These are phyloP conservation scores for Scaptomyza graminum DNA, from an alignment of 1,140 invertebrate genomes.

Conservation along the genomic window DNA sequence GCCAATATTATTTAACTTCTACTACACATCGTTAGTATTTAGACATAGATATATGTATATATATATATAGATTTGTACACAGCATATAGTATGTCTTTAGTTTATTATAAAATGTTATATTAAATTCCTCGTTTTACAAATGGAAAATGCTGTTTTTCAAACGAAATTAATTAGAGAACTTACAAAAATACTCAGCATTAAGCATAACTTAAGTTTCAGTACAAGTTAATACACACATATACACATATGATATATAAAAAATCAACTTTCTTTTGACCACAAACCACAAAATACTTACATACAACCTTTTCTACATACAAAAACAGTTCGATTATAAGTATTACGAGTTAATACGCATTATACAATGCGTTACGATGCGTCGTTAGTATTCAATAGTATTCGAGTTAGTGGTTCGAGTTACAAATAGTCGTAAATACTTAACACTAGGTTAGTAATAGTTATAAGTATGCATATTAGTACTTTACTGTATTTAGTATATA, in stretches of 20 bases:
- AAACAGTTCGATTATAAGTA: slow-evolving; percentile 47
- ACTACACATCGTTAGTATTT: slow-evolving; percentile 25
- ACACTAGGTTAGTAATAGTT: slow-evolving; percentile 27
- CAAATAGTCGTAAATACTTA: slow-evolving; percentile 61
- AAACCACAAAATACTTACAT: slow-evolving; percentile 34
- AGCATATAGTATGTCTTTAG: slow-evolving; percentile 68
- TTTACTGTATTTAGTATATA: slow-evolving; percentile 43
- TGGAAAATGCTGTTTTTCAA: slow-evolving; percentile 28
- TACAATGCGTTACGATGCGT: slow-evolving; percentile 1
- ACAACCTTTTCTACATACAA: slow-evolving; percentile 38
- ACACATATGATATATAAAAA: background rate
- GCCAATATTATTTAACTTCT: slow-evolving; percentile 29
- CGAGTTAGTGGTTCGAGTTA: slow-evolving; percentile 76
- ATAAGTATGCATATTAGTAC: slow-evolving; percentile 9
- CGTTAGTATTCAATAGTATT: slow-evolving; percentile 58
- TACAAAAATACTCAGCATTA: slow-evolving; percentile 33
- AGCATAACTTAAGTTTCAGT: slow-evolving; percentile 42
- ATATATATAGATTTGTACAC: slow-evolving; percentile 69
- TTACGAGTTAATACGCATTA: slow-evolving; percentile 37
- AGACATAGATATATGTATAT: slow-evolving; percentile 46
- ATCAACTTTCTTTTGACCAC: slow-evolving; percentile 7
- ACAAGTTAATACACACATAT: slow-evolving; percentile 5
- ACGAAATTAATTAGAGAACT: slow-evolving; percentile 33
- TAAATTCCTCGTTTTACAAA: slow-evolving; percentile 65
- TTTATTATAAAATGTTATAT: slow-evolving; percentile 47